These are phyloP conservation scores for Hypomecis atomaria DNA, from an alignment of 2,888 invertebrate genomes.

Conservation along the genomic window DNA sequence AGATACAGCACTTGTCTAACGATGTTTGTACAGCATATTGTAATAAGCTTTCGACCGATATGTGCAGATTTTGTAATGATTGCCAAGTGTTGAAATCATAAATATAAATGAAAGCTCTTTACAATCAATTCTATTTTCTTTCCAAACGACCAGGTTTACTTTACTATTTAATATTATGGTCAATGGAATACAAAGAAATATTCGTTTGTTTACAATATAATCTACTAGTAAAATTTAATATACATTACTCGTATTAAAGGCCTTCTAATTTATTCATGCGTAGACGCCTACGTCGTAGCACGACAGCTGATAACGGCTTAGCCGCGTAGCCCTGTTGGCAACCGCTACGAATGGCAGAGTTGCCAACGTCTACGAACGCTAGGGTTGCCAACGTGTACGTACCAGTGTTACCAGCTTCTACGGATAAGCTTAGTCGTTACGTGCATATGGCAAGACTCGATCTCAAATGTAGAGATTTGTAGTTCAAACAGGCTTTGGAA, in stretches of 20 bases:
- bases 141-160: too few relatives aligned
- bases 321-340: slow-evolving; percentile 76
- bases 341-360: slow-evolving; percentile 71
- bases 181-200: too few relatives aligned
- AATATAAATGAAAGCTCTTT: too few relatives aligned
- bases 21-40: slow-evolving; percentile 15
- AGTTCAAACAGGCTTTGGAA: slow-evolving; percentile 18
- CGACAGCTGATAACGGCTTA: slow-evolving; percentile 67
- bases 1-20: slow-evolving; percentile 33
- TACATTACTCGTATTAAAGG: not conserved
- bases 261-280: slow-evolving; percentile 48
- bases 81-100: too few relatives aligned
- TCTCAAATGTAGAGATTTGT: slow-evolving; percentile 18
- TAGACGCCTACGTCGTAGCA: slow-evolving; percentile 70
- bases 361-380: slow-evolving; percentile 69
- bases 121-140: too few relatives aligned
- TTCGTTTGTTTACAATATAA: too few relatives aligned
- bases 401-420: slow-evolving; percentile 14
- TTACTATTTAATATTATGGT: too few relatives aligned
- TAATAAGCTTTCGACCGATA: too few relatives aligned
- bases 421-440: slow-evolving; percentile 48
- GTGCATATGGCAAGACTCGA: slow-evolving; percentile 52
- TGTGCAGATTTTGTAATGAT: too few relatives aligned
- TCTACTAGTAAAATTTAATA: too few relatives aligned
- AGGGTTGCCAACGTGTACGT: slow-evolving; percentile 66